Evolutionary conservation across 2,888 invertebrate genomes (phyloP).

Genomic region (Megaustenia siamemsis): DNA sequence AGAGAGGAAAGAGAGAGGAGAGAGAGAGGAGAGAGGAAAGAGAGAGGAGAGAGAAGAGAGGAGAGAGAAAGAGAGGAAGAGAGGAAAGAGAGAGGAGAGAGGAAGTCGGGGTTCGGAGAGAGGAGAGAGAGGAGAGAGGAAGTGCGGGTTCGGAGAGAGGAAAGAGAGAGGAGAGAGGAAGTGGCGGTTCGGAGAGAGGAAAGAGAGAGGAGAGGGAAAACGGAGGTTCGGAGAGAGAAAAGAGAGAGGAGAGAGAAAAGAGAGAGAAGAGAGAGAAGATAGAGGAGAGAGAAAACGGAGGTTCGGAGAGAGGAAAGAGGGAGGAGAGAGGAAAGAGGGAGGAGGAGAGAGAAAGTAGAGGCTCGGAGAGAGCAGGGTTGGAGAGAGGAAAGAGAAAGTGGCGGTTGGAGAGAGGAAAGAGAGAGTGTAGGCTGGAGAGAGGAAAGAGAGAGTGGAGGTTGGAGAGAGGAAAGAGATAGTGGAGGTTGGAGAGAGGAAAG

Average conservation of each 20-base stretch:
- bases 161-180: too few species aligned
- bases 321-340: too few species aligned
- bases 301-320: conserved; percentile 19
- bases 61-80: not conserved
- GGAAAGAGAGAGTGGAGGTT: conserved; percentile 25
- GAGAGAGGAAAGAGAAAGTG: conserved; percentile 31
- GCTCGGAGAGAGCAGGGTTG: conserved; percentile 45
- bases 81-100: too few species aligned
- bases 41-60: too few species aligned
- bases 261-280: not conserved
- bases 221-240: too few species aligned
- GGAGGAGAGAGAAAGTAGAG: not conserved
- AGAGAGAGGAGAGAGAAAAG: conserved; percentile 19
- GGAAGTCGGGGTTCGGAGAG: not conserved
- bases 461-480: conserved; percentile 33
- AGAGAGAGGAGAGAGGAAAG: not conserved
- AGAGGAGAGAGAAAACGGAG: conserved; percentile 55
- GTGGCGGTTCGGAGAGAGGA: too few species aligned
- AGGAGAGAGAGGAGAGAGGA: conserved; percentile 5
- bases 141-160: not conserved
- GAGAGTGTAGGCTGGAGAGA: conserved; percentile 26
- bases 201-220: too few species aligned
- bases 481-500: too few species aligned
- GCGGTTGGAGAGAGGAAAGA: not conserved
- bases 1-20: too few species aligned